A percentile compares a stretch with the other conserved stretches of the same genome.
These are phyloP conservation scores for Sinhomidia bicolor DNA, from an alignment of 2,888 invertebrate species.

Conservation along the genomic window DNA sequence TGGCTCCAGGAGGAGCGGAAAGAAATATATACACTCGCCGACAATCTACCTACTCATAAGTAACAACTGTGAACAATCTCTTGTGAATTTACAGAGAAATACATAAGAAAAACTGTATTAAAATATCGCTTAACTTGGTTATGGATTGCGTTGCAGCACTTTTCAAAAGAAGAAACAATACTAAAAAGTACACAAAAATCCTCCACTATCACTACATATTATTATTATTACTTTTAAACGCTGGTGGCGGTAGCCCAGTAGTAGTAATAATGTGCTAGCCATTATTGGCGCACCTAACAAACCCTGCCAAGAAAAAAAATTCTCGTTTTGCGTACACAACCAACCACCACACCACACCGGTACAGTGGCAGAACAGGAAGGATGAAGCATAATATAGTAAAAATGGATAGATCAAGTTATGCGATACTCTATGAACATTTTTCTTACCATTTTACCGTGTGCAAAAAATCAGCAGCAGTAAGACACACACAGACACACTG, in stretches of 20 bases:
- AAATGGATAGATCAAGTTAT: slow-evolving; percentile 38
- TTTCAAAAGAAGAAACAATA: slow-evolving; percentile 2
- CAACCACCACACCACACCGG: slow-evolving; percentile 19
- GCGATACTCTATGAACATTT: slow-evolving; percentile 1
- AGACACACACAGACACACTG: not conserved
- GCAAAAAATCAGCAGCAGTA: not conserved
- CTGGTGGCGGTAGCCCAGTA: not conserved
- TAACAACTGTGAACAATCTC: not conserved
- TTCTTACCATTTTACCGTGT: too few species aligned
- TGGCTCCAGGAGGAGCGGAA: slow-evolving; percentile 63
- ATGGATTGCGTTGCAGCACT: not conserved
- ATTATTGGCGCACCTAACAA: slow-evolving; percentile 34
- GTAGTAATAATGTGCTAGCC: not conserved
- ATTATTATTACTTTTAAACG: not conserved
- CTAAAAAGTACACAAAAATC: not conserved
- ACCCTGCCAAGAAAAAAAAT: slow-evolving; percentile 53
- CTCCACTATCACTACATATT: not conserved
- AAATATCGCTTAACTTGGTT: slow-evolving; percentile 21
- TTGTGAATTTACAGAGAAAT: not conserved
- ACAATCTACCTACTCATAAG: too few species aligned
- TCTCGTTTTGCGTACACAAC: slow-evolving; percentile 60
- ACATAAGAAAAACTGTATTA: slow-evolving; percentile 1
- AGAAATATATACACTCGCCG: too few species aligned
- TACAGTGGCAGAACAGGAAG: slow-evolving; percentile 22
- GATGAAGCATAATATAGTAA: slow-evolving; percentile 36